Percentiles rank a stretch among this genome's conserved stretches.
Evolutionary conservation across 2,888 invertebrate genomes (phyloP).

Genomic region (Ophion obscuratus): DNA sequence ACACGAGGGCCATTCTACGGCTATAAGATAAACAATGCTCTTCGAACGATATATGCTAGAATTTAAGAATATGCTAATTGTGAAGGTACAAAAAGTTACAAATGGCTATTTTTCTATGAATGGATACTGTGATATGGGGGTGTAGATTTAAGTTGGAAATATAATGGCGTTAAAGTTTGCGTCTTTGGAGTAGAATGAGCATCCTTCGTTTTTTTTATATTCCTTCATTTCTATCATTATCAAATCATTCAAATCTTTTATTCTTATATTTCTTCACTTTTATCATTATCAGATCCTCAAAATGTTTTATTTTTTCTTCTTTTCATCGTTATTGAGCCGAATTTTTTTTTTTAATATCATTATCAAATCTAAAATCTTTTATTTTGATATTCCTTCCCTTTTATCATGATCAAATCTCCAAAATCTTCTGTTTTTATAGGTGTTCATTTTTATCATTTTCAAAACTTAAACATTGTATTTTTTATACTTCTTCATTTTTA

Average conservation of each 20-base stretch:
- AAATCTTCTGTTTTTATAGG: too few relatives aligned
- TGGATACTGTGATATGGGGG: conserved; percentile 57
- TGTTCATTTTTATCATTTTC: too few relatives aligned
- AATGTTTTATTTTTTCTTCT: background rate
- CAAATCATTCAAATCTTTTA: background rate
- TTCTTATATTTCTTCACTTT: background rate
- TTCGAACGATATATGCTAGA: background rate
- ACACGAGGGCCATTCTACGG: background rate
- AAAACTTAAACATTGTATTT: too few relatives aligned
- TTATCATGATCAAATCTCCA: too few relatives aligned
- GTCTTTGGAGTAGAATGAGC: background rate
- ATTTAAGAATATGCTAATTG: background rate
- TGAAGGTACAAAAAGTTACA: background rate
- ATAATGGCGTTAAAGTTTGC: background rate
- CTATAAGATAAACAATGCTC: background rate
- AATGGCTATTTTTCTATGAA: conserved; percentile 11
- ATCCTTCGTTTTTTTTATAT: background rate
- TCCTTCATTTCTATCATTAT: background rate
- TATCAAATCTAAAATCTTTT: too few relatives aligned
- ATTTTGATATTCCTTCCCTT: too few relatives aligned
- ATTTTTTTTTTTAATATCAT: too few relatives aligned
- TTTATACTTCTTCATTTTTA: too few relatives aligned
- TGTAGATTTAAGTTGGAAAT: conserved; percentile 1
- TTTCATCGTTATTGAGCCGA: too few relatives aligned
- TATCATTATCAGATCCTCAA: background rate